Evolutionary conservation across 2,888 invertebrate species (phyloP), one percentile per base, ranked within the genome.

Genomic region (Oxytorus armatus): DNA sequence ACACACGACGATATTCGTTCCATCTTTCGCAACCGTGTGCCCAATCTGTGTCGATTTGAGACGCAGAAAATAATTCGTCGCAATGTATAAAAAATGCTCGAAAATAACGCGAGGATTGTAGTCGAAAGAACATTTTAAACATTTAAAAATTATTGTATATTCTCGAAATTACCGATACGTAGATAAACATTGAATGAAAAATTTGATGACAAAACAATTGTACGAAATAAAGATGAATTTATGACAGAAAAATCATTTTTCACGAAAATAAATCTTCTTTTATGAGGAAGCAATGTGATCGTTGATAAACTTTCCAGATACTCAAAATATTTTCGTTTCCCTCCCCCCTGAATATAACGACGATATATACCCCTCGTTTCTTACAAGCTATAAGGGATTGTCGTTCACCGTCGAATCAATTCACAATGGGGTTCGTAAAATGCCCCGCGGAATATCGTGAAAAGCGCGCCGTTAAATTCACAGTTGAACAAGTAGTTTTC

Each of bases 401-500:
- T n/a, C 7, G 33, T 57, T 29, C 18, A n/a, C 16, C 53, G 53
- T 55, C 33, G 53, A 73, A 70, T 21, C 53, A 23, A 53, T 33
- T 53, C 63, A 42, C 51, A 33, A 51, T 44, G 63, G 53, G 14
- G 8, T 63, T n/a, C 18, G 53, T 25, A 55, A 55, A 63, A 42
- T 33, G 33, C 36, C 21, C 14, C 47, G 23, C 29, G 57, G 39
- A 65, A 63, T 63, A 53, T 73, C 44, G 21, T 51, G 18, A 44
- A 51, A 53, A 44, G 63, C 63, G 42, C 2, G 36, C 59, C 59
- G 57, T 70, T 73, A 53, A 73, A 65, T 77, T 77, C 57, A 77
- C 70, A 57, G 39, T 70, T 57, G 63, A 70, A 16, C 36, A 69
- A 70, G 36, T 77, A 72, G 57, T 51, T 76, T 76, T 61, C 25